Evolutionary conservation across 2,113 vertebrate genomes (phyloP), one percentile per base, ranked within the genome.

Genomic region (Nettapus auritus): DNA sequence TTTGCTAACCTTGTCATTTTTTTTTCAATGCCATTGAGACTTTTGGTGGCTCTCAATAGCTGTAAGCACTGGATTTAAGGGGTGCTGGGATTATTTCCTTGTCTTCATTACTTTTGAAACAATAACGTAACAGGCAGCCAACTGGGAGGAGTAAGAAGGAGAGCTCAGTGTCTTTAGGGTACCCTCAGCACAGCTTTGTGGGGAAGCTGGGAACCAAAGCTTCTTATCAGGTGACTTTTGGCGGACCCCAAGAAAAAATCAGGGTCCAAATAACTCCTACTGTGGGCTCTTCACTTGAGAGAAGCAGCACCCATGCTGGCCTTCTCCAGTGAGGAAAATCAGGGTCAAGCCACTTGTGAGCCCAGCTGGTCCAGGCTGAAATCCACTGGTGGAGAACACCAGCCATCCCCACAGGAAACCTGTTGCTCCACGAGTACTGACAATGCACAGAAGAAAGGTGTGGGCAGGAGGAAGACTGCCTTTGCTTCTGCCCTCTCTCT

Each of bases 301-400:
- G 48, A 38, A 40, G 55, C 20, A 93, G 20, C 20, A 59, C 8
- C 8, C 21, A 46, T 38, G 29, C 8, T 22, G 17, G 15, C 9
- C 50, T 12, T 20, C n/a, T 44, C 29, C 60, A 91, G 33, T 9
- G 80, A 36, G 19, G 48, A 5, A 22, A 63, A 62, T 0, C 17
- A 15, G 7, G 34, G 14, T 64, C 62, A 64, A 90, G 82, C 2
- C 56, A 42, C 19, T 40, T 14, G 17, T 7, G 3, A 89, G 29
- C 18, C 34, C 22, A 60, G 11, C 0, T 36, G 44, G 28, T 29
- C 7, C 20, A 84, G 19, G 46, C 57, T 82, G 46, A 82, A 90
- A 60, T 5, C 13, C 36, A 40, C 4, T 1, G 0, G 0, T 13
- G 52, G 8, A 33, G 23, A 69, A 6, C 15, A 19, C 21, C 17